Evolutionary conservation across 2,113 vertebrate species (phyloP).

Genomic region (Zeus faber): DNA sequence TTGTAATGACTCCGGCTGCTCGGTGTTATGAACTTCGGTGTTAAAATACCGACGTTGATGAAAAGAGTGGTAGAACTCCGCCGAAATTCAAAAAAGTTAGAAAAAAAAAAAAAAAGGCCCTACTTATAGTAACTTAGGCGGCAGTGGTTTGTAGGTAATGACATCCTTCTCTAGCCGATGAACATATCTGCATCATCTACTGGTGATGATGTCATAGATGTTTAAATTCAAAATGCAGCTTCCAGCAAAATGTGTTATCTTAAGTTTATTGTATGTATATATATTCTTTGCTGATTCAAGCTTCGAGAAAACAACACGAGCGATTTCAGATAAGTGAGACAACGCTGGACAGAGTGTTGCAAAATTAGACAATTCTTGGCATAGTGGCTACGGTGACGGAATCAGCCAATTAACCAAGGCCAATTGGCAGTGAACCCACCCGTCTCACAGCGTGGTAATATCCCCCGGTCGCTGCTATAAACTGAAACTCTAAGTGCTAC

Average conservation of each 20-base stretch:
- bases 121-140: too few relatives aligned
- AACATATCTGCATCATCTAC: too few relatives aligned
- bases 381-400: slow-evolving; percentile 1
- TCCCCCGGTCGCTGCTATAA: slow-evolving; percentile 11
- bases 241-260: too few relatives aligned
- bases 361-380: slow-evolving; percentile 1
- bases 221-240: too few relatives aligned
- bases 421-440: slow-evolving; percentile 1
- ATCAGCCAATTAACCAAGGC: slow-evolving; percentile 7
- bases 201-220: neutral
- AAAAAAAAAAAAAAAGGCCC: too few relatives aligned
- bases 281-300: neutral
- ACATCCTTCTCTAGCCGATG: too few relatives aligned
- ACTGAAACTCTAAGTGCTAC: slow-evolving; percentile 9
- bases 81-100: too few relatives aligned
- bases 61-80: too few relatives aligned
- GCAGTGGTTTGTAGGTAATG: too few relatives aligned
- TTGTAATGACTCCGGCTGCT: too few relatives aligned
- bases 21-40: too few relatives aligned
- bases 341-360: neutral
- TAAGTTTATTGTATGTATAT: neutral
- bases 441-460: slow-evolving; percentile 4
- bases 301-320: slow-evolving; percentile 1
- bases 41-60: too few relatives aligned
- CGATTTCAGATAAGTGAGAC: neutral